Evolutionary conservation across 2,113 vertebrate genomes (phyloP).

Genomic region (Narcine bancroftii): DNA sequence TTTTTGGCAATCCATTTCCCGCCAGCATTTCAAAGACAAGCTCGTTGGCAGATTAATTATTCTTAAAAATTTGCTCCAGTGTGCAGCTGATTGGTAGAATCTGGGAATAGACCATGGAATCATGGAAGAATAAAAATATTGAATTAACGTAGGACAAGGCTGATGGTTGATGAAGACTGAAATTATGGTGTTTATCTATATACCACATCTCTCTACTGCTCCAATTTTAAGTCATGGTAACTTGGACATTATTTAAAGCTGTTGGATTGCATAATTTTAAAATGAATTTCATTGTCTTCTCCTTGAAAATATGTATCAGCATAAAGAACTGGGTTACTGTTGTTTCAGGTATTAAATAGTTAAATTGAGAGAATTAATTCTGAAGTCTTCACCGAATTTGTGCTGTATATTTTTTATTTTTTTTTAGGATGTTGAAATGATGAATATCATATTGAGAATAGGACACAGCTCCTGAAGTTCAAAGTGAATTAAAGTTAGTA

Average conservation of each 20-base stretch:
- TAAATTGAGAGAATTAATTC: background rate
- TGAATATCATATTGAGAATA: background rate
- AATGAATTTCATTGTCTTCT: background rate
- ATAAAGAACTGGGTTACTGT: too few relatives aligned
- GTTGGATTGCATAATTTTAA: background rate
- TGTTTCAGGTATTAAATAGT: background rate
- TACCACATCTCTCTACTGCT: too few relatives aligned
- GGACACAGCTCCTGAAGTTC: background rate
- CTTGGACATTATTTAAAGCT: background rate
- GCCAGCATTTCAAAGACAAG: too few relatives aligned
- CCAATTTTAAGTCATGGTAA: background rate
- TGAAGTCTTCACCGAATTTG: background rate
- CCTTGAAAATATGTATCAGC: background rate
- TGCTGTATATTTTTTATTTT: background rate
- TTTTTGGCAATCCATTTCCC: too few relatives aligned
- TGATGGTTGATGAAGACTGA: too few relatives aligned
- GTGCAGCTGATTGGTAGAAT: too few relatives aligned
- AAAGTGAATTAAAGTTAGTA: background rate
- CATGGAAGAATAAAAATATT: too few relatives aligned
- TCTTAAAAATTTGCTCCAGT: too few relatives aligned
- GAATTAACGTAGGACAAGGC: too few relatives aligned
- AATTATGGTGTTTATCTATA: too few relatives aligned
- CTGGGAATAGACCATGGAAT: too few relatives aligned
- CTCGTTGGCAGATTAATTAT: background rate
- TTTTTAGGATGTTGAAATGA: background rate